Base-by-base conservation (phyloP, 2,113 vertebrate genomes). In the Clupea harengus region DNA sequence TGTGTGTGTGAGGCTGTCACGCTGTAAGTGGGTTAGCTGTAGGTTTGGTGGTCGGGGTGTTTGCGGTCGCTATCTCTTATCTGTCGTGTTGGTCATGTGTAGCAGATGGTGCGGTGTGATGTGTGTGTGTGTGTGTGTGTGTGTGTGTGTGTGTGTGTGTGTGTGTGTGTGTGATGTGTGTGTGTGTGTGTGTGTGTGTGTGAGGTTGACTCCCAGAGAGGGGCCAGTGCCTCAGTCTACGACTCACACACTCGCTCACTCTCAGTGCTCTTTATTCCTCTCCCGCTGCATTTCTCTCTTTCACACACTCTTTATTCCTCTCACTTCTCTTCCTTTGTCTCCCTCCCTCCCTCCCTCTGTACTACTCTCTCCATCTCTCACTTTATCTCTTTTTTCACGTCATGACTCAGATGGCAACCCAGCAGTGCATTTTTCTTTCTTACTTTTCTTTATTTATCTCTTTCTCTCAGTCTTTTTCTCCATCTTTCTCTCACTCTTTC, bases 121-220 rank as follows among this genome's bases (percentile, higher is more conserved):
- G 54, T 64, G 57, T 64, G 57, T 64, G 57, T 64, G 57, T 64
- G 57, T 64, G 20, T 64, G 57, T 64, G 57, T 64, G 60, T 64
- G 3, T 64, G 60, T 60, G 60, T 64, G 60, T 64, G 60, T 64
- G 60, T 64, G 60, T 64, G 22, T 64, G 18, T 57, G 17, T 64
- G 18, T 64, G 20, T 64, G 57, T 64, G 57, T 60, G 57, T 67
- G 60, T 67, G 60, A 17, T 28, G 64, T 72, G 64, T 72, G 64
- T 72, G 52, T 54, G 52, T 54, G 52, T 54, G 17, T 4, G 52
- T 54, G 50, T 52, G 50, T 52, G 46, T 64, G 57, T 64, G 57
- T 64, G 57, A 3, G 57, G 83, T 72, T 25, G 82, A 72, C 64
- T 72, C 64, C 64, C 9, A 32, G 28, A 0, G 64, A 72, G 25